Conservation (phyloP, 2,797 vertebrate species). For the Simalia tracyae region DNA sequence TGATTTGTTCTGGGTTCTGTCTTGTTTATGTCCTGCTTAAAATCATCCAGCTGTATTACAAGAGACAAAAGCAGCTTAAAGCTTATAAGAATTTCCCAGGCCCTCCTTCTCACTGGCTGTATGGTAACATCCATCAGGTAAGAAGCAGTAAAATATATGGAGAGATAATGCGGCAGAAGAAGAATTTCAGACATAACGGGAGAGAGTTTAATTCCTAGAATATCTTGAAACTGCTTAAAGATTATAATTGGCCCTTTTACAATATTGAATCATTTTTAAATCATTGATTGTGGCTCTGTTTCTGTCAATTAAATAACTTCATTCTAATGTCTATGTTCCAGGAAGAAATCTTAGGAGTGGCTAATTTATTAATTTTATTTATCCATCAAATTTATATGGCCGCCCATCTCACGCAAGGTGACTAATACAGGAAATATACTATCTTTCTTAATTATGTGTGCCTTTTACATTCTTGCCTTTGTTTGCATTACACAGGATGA, state of each 20-base stretch:
- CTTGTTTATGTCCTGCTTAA: conserved; percentile 41
- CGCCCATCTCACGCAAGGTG: not conserved
- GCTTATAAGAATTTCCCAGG: conserved; percentile 59
- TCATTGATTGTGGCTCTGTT: not conserved
- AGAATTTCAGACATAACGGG: not conserved
- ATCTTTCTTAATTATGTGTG: not conserved
- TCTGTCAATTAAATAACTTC: not conserved
- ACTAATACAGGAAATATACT: not conserved
- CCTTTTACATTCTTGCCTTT: not conserved
- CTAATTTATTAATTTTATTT: not conserved
- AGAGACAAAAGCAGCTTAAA: conserved; percentile 40
- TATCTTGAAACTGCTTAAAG: not conserved
- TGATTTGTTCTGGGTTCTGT: not conserved
- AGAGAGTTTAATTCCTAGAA: not conserved
- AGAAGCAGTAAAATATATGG: not conserved
- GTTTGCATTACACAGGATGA: not conserved
- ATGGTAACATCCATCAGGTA: conserved; percentile 60
- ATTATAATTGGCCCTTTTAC: not conserved
- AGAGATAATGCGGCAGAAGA: not conserved
- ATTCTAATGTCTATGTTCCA: not conserved
- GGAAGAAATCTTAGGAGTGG: not conserved
- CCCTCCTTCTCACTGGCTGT: conserved; percentile 63
- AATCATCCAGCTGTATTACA: conserved; percentile 32
- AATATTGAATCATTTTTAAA: not conserved
- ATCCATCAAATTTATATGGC: not conserved